Evolutionary conservation across 2,113 vertebrate genomes (phyloP).

Genomic region (Electrona antarctica): DNA sequence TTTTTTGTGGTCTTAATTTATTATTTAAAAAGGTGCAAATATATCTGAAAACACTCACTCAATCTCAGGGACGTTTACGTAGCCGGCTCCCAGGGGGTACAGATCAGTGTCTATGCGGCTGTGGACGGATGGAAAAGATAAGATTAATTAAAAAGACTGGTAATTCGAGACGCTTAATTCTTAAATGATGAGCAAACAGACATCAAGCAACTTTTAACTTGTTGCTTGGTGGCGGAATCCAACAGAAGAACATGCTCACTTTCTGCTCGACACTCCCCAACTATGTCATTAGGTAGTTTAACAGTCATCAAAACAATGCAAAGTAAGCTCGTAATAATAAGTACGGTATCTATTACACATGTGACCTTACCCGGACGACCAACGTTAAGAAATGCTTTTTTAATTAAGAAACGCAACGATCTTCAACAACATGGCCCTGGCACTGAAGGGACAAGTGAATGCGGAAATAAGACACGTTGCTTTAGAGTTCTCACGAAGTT

Average conservation of each 20-base stretch:
- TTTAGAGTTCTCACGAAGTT: slow-evolving; percentile 58
- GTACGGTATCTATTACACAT: neutral
- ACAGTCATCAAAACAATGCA: neutral
- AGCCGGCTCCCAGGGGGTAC: slow-evolving; percentile 84
- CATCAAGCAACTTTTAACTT: neutral
- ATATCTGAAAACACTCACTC: slow-evolving; percentile 70
- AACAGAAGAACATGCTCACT: neutral
- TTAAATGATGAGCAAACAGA: neutral
- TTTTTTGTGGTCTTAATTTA: too few species aligned
- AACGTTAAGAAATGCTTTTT: neutral
- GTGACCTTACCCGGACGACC: slow-evolving; percentile 24
- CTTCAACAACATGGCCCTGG: slow-evolving; percentile 75
- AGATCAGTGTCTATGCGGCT: slow-evolving; percentile 84
- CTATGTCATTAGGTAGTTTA: too few species aligned
- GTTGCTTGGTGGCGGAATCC: neutral
- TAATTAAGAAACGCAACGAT: slow-evolving; percentile 32
- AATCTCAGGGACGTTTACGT: slow-evolving; percentile 76
- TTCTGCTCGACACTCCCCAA: neutral
- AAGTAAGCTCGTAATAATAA: neutral
- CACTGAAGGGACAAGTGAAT: slow-evolving; percentile 68
- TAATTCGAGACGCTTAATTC: slow-evolving; percentile 2
- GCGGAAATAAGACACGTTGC: slow-evolving; percentile 81
- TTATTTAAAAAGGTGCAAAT: too few species aligned
- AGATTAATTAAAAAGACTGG: neutral
- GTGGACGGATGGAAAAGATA: slow-evolving; percentile 16